Evolutionary conservation across 1,140 invertebrate species (phyloP).

Genomic region (Pissodes strobi): DNA sequence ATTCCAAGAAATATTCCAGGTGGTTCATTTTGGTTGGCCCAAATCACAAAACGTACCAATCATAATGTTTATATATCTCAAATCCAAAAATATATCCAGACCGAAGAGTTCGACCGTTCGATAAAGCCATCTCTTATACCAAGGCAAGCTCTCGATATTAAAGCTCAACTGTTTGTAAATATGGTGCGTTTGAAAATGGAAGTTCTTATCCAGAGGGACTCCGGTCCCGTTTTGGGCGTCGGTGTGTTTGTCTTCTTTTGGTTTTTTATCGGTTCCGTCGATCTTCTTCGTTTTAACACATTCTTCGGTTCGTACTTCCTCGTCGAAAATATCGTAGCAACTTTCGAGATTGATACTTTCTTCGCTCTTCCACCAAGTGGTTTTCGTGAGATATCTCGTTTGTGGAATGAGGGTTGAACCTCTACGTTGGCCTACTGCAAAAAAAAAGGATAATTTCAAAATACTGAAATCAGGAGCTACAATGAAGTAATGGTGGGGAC

Average conservation of each 20-base stretch:
- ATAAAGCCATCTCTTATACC: constrained; percentile 53
- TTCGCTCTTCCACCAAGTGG: constrained; percentile 36
- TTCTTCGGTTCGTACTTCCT: neutral
- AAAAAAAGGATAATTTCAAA: too few species aligned
- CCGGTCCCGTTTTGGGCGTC: neutral
- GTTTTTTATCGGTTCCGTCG: neutral
- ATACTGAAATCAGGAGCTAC: too few species aligned
- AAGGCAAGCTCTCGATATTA: constrained; percentile 1
- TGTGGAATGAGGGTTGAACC: neutral
- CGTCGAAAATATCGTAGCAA: constrained; percentile 36
- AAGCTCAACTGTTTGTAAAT: constrained; percentile 10
- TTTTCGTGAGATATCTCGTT: constrained; percentile 22
- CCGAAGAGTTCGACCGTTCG: constrained; percentile 67
- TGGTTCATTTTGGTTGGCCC: too few species aligned
- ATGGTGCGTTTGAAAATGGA: constrained; percentile 33
- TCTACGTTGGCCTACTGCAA: constrained; percentile 9
- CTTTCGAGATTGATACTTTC: constrained; percentile 36
- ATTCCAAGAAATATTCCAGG: too few species aligned
- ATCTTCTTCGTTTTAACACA: neutral
- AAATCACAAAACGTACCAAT: constrained; percentile 55
- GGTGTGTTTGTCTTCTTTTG: too few species aligned
- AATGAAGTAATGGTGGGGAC: neutral
- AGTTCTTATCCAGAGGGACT: neutral
- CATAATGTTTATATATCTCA: constrained; percentile 69
- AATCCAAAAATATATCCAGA: constrained; percentile 67